Percentiles rank a stretch among this genome's conserved stretches.
Conservation (phyloP, 2,113 vertebrate genomes). For the Eonycteris spelaea region DNA sequence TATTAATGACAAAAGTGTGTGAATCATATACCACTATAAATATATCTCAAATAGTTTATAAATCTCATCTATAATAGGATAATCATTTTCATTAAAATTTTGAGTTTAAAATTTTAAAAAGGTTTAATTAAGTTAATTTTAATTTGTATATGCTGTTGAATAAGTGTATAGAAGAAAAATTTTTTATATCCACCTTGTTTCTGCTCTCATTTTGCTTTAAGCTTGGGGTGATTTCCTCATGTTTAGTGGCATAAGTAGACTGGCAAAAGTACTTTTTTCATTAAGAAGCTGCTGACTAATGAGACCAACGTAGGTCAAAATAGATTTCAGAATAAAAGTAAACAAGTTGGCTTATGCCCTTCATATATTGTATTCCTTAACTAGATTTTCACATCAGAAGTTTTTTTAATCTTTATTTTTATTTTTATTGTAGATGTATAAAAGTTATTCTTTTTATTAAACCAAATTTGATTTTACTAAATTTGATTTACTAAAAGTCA, state of each 20-base stretch:
- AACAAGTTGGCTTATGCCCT: background rate
- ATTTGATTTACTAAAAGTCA: too few species aligned
- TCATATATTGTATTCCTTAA: background rate
- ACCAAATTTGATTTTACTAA: background rate
- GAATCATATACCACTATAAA: background rate
- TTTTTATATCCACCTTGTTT: background rate
- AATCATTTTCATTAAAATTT: slow-evolving; percentile 26
- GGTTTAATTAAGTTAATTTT: background rate
- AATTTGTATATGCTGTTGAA: background rate
- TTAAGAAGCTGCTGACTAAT: background rate
- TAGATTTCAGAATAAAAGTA: background rate
- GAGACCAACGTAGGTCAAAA: background rate
- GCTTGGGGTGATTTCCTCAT: background rate
- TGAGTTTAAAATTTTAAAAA: background rate
- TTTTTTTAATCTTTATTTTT: background rate
- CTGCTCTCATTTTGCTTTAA: background rate
- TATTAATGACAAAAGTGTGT: background rate
- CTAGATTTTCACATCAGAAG: background rate
- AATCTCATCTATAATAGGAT: background rate
- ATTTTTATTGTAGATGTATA: background rate
- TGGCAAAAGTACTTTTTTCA: background rate
- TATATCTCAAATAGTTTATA: background rate
- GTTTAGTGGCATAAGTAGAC: background rate
- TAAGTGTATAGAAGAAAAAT: background rate
- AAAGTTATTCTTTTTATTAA: slow-evolving; percentile 3